Base-by-base conservation (phyloP, 1,140 invertebrate genomes). In the Papilio helenus region DNA sequence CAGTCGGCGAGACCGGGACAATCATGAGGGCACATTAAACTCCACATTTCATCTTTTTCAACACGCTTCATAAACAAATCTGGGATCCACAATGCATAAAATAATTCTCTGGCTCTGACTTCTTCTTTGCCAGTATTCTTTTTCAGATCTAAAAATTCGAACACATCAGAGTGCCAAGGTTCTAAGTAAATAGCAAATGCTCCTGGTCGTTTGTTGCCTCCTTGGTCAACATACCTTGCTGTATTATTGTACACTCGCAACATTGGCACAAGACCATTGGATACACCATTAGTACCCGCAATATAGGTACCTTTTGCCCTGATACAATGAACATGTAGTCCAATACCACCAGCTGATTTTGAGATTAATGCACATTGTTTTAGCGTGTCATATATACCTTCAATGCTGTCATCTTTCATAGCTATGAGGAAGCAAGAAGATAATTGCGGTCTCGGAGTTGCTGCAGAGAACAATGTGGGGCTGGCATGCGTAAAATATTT, bases 121-220 rank as follows among this genome's bases (percentile, higher is more conserved):
- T 99, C 98, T 92, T 99, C 99, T 88, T 98, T 98, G 49, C 98
- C 98, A 72, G 97, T 99, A 92, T 99, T 99, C 88, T 99, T 99
- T 84, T 97, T 98, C 46, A 99, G 94, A 90, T 99, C 98, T 65
- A 99, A 93, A 94, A 99, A 99, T 79, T 99, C 98, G 93, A 99
- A 99, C 73, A 99, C 96, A 94, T 99, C 99, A 0, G 98, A 97
- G 95, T 99, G 99, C 99, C 99, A 99, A 3, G 99, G 99, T 93
- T 99, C 99, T 26, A 99, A 89, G 89, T 99, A 99, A 80, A 99
- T 97, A 18, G 99, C 99, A 96, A 99, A 99, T n/a, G 99, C 99
- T 46, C 99, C 99, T n/a, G 99, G 99, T 83, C 99, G 95, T 94
- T 99, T 99, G 88, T 99, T 99, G 34, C 99, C 99, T 44, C 99